Conservation (phyloP, 2,797 vertebrate species). For the Coregonus suidteri region DNA sequence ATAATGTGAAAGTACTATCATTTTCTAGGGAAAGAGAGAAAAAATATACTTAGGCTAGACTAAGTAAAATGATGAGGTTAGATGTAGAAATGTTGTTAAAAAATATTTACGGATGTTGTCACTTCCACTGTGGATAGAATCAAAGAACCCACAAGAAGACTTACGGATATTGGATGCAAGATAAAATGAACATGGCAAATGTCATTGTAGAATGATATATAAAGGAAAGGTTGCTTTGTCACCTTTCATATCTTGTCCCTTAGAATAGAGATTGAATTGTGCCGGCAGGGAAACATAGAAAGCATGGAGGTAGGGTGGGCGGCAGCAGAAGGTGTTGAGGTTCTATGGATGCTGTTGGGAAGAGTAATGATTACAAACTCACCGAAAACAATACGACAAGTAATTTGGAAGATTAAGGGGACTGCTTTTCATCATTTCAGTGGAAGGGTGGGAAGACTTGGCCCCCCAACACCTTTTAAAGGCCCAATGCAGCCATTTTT, state of each 20-base stretch:
- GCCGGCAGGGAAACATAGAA: neutral
- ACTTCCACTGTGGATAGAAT: neutral
- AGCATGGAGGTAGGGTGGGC: neutral
- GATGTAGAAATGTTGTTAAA: neutral
- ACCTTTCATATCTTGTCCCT: neutral
- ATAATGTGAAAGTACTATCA: neutral
- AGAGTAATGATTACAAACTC: neutral
- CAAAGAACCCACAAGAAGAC: neutral
- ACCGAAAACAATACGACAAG: constrained; percentile 14
- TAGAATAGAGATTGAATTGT: neutral
- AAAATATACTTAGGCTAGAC: neutral
- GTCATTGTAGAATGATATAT: neutral
- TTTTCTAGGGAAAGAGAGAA: neutral
- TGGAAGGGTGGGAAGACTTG: constrained; percentile 33
- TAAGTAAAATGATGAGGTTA: no score
- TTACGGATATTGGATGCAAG: neutral
- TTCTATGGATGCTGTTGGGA: neutral
- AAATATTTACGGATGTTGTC: neutral
- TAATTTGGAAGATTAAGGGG: constrained; percentile 31
- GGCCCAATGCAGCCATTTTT: no score
- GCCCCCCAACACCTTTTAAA: constrained; percentile 17
- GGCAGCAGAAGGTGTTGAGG: neutral
- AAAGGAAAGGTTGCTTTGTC: neutral
- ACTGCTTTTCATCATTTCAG: constrained; percentile 11
- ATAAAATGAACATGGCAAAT: neutral